phyloP scores from a whole-genome alignment of 1,140 invertebrate species.

The Calosoma granatense region DNA sequence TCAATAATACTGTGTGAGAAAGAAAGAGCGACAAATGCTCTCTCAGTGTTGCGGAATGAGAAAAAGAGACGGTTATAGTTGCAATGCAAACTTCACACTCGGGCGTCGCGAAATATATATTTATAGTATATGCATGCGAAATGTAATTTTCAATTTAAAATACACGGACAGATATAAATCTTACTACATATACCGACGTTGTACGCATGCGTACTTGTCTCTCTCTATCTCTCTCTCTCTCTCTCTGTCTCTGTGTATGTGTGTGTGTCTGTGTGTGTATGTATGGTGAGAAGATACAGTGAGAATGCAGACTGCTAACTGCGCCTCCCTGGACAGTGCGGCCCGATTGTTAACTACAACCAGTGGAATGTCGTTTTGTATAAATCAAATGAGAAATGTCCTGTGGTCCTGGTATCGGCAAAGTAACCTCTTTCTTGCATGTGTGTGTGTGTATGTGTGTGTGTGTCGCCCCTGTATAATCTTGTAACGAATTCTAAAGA shows the following conservation, averaged over 20 bases:
- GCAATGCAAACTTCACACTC: neutral
- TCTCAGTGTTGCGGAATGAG: neutral
- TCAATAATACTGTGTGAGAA: conserved; percentile 9
- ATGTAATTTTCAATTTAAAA: conserved; percentile 8
- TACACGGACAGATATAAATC: conserved; percentile 6
- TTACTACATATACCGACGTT: neutral
- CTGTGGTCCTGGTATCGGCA: too few relatives aligned
- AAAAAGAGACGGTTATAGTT: neutral
- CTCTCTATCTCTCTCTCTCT: too few relatives aligned
- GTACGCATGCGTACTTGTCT: neutral
- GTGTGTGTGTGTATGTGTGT: too few relatives aligned
- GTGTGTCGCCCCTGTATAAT: too few relatives aligned
- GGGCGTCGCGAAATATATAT: conserved; percentile 8
- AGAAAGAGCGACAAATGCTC: neutral
- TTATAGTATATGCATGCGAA: conserved; percentile 5
- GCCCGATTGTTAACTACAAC: conserved; percentile 2
- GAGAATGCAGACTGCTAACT: neutral
- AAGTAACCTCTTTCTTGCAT: too few relatives aligned
- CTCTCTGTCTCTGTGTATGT: too few relatives aligned
- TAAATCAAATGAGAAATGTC: too few relatives aligned
- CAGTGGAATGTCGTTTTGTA: neutral
- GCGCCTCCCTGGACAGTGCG: neutral
- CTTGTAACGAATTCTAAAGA: too few relatives aligned
- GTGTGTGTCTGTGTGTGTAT: too few relatives aligned
- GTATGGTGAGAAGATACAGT: too few relatives aligned